Conservation (phyloP, 2,888 invertebrate genomes). For the Aphodius sticticus region DNA sequence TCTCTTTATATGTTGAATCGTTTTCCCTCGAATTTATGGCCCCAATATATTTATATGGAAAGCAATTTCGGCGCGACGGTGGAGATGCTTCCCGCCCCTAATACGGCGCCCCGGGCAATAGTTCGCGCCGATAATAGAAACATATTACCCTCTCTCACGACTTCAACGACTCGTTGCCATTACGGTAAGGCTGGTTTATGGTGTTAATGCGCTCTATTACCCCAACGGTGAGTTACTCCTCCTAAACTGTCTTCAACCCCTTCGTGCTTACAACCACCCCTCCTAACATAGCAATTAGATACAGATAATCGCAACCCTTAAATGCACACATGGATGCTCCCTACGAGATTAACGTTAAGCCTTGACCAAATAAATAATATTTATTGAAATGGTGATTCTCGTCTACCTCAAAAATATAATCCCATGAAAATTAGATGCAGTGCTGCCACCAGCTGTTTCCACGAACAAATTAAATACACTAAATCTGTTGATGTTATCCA, state of each 20-base stretch:
- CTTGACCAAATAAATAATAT: not conserved
- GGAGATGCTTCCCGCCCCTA: slow-evolving; percentile 37
- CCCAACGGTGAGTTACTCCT: slow-evolving; percentile 36
- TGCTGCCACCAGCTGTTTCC: no score
- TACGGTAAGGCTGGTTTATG: slow-evolving; percentile 62
- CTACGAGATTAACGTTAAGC: not conserved
- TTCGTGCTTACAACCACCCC: not conserved
- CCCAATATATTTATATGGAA: slow-evolving; percentile 63
- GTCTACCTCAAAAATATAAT: not conserved
- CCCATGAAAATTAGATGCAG: no score
- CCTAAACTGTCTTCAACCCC: not conserved
- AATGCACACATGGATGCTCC: not conserved
- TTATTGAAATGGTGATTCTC: not conserved
- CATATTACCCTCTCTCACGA: slow-evolving; percentile 62
- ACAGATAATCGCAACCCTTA: slow-evolving; percentile 4
- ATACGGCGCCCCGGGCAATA: slow-evolving; percentile 48
- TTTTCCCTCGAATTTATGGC: slow-evolving; percentile 59
- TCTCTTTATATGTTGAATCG: slow-evolving; percentile 60
- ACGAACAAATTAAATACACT: no score
- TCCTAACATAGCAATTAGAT: not conserved
- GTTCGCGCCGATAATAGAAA: slow-evolving; percentile 62
- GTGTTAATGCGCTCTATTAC: slow-evolving; percentile 62
- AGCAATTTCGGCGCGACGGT: slow-evolving; percentile 57
- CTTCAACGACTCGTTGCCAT: slow-evolving; percentile 60
- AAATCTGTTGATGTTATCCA: no score